Conservation (phyloP, 2,888 invertebrate genomes). For the Leucophenga maculata region DNA sequence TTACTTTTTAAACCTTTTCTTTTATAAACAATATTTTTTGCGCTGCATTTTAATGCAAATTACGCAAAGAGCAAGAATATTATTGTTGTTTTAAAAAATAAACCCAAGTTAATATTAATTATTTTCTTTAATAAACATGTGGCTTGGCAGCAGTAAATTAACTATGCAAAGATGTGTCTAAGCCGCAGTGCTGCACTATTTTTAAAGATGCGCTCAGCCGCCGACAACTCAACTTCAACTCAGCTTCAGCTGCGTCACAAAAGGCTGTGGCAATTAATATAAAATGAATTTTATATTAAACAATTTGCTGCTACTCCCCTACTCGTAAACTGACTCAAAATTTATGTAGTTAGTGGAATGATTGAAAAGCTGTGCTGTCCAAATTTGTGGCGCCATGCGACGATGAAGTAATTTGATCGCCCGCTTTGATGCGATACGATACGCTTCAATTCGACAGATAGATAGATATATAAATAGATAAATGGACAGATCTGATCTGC, state of each 20-base stretch:
- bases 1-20: conserved; percentile 57
- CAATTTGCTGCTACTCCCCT: not conserved
- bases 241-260: not conserved
- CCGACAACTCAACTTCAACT: not conserved
- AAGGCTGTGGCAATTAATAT: not conserved
- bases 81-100: not conserved
- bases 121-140: conserved; percentile 57
- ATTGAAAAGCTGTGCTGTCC: conserved; percentile 21
- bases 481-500: too few relatives aligned
- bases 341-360: conserved; percentile 5
- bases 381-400: conserved; percentile 48
- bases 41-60: conserved; percentile 30
- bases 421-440: not conserved
- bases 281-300: not conserved
- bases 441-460: not conserved
- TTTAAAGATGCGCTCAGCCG: conserved; percentile 62
- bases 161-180: not conserved
- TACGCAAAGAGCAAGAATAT: not conserved
- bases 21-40: not conserved
- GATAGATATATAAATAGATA: not conserved
- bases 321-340: not conserved
- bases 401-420: conserved; percentile 46
- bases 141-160: conserved; percentile 25
- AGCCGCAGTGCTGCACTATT: conserved; percentile 51
- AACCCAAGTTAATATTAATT: conserved; percentile 38